These are phyloP conservation scores for Parnassius apollo DNA, from an alignment of 2,888 invertebrate genomes.

Conservation along the genomic window DNA sequence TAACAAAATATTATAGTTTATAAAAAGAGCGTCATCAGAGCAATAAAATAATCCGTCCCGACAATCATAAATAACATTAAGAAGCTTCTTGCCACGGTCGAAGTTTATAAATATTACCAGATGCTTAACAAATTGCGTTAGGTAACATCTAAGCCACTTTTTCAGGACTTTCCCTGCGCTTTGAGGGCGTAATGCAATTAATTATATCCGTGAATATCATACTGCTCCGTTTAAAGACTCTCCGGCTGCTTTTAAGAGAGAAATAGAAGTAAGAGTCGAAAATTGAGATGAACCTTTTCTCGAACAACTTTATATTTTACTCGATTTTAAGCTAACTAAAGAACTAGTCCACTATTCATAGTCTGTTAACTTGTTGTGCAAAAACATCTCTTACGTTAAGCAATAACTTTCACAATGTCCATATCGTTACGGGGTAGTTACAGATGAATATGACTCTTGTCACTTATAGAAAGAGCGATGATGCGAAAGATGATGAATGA, in stretches of 20 bases:
- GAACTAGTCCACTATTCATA: constrained; percentile 10
- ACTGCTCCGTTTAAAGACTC: constrained; percentile 42
- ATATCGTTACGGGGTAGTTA: not conserved
- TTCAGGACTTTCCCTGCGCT: constrained; percentile 43
- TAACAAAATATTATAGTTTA: constrained; percentile 28
- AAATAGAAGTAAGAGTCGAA: constrained; percentile 39
- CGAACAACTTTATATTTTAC: constrained; percentile 12
- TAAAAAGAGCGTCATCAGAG: constrained; percentile 42
- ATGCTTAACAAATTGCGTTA: constrained; percentile 32
- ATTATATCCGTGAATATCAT: constrained; percentile 56
- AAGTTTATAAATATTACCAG: constrained; percentile 27
- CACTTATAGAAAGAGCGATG: not conserved
- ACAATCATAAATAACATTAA: constrained; percentile 31
- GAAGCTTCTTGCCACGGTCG: constrained; percentile 24
- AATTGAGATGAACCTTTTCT: constrained; percentile 22
- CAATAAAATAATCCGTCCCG: constrained; percentile 35
- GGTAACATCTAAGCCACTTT: constrained; percentile 38
- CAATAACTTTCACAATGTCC: constrained; percentile 5
- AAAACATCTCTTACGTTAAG: constrained; percentile 12
- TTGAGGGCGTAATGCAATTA: constrained; percentile 49
- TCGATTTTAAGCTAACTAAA: constrained; percentile 17
- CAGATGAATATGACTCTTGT: not conserved
- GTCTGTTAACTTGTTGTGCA: constrained; percentile 19
- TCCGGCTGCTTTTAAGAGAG: constrained; percentile 41
- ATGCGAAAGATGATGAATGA: not conserved